A percentile compares a stretch with the other conserved stretches of the same genome.
phyloP scores from a whole-genome alignment of 2,113 vertebrate species.

The Microcebus murinus region DNA sequence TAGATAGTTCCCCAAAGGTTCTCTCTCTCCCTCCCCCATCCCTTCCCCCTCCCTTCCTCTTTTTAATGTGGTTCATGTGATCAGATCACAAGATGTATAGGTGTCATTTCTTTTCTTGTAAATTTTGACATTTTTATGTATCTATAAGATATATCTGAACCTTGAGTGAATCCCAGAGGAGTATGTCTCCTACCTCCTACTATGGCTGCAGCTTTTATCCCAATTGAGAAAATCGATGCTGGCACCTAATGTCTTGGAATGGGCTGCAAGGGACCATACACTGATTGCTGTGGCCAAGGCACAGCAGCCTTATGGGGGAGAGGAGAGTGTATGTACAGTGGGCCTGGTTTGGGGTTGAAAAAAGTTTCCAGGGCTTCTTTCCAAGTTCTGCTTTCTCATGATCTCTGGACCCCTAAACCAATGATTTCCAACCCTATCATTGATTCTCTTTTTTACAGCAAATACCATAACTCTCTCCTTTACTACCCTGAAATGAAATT shows the following conservation, averaged over 20 bases:
- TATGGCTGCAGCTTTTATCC: background rate
- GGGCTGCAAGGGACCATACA: background rate
- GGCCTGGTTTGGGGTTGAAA: background rate
- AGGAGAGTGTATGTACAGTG: background rate
- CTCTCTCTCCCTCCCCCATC: background rate
- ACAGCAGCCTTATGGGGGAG: background rate
- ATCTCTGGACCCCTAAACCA: background rate
- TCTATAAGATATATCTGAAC: constrained; percentile 39
- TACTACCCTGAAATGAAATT: constrained; percentile 27
- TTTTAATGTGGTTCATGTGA: background rate
- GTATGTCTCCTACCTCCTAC: background rate
- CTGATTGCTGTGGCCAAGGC: background rate
- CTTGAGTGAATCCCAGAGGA: background rate
- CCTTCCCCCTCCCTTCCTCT: background rate
- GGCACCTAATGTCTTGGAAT: background rate
- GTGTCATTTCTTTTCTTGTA: background rate
- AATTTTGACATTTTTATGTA: background rate
- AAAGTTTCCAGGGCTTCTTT: background rate
- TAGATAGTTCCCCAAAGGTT: background rate
- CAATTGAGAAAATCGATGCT: background rate
- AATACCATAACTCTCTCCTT: background rate
- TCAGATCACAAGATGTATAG: background rate
- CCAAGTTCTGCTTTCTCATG: background rate
- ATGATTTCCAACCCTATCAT: background rate
- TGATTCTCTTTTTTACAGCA: background rate